These are phyloP conservation scores for Scytalopus superciliaris DNA, from an alignment of 2,113 vertebrate species.

Conservation along the genomic window DNA sequence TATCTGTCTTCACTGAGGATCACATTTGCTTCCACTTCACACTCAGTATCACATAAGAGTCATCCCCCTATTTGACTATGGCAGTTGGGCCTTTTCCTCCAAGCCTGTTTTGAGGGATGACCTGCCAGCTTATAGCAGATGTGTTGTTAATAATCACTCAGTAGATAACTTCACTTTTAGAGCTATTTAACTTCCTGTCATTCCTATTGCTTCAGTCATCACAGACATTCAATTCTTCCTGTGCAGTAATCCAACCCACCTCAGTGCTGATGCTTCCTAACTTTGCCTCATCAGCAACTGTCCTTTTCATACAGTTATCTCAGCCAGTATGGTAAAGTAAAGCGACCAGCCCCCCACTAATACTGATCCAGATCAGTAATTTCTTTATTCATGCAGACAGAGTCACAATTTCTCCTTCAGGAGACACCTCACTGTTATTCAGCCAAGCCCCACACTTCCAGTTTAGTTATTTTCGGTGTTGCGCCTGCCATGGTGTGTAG, in stretches of 20 bases:
- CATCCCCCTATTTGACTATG: not conserved
- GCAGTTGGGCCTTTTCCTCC: not conserved
- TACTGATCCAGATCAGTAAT: not conserved
- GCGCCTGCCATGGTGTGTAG: rapidly evolving
- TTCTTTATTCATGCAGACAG: not conserved
- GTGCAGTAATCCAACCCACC: not conserved
- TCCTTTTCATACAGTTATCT: not conserved
- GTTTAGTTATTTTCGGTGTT: not conserved
- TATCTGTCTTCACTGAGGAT: not conserved
- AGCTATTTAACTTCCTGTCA: conserved; percentile 24
- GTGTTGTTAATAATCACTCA: not conserved
- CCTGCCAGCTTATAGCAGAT: not conserved
- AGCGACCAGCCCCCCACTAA: not conserved
- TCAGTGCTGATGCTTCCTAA: not conserved
- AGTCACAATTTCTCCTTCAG: not conserved
- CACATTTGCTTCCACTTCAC: not conserved
- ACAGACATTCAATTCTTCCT: conserved; percentile 11
- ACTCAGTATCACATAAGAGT: not conserved
- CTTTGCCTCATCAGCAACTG: not conserved
- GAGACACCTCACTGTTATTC: not conserved
- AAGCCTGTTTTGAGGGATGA: not conserved
- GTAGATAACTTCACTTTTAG: not conserved
- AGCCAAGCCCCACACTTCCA: not conserved
- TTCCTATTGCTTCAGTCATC: conserved; percentile 39
- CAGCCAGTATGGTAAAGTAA: not conserved